phyloP scores from a whole-genome alignment of 2,113 vertebrate genomes.

The Pristiophorus japonicus region DNA sequence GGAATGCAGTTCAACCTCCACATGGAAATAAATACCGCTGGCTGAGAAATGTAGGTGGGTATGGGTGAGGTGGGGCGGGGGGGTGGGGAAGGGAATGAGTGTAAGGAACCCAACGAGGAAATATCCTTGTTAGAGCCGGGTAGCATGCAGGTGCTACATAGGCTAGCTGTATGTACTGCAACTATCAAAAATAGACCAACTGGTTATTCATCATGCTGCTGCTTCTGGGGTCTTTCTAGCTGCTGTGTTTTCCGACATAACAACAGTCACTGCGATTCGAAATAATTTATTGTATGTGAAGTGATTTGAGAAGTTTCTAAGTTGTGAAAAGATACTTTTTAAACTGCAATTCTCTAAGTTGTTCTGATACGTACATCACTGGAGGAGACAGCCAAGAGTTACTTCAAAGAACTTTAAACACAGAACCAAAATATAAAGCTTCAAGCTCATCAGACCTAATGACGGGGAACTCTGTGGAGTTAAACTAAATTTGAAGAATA shows the following conservation, averaged over 20 bases:
- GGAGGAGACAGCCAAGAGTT: neutral
- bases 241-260: too few species aligned
- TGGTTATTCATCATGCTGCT: too few species aligned
- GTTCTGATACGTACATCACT: neutral
- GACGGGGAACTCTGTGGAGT: neutral
- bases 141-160: too few species aligned
- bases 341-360: neutral
- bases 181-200: too few species aligned
- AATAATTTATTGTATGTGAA: neutral
- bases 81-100: neutral
- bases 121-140: too few species aligned
- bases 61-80: neutral
- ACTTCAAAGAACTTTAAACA: neutral
- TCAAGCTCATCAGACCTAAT: neutral
- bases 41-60: too few species aligned
- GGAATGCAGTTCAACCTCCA: neutral
- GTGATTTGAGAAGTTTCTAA: neutral
- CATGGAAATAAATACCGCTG: neutral
- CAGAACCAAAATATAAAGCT: neutral
- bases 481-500: neutral
- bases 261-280: neutral
- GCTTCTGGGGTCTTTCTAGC: too few species aligned
- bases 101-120: neutral
- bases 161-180: too few species aligned
- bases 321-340: neutral